Base-by-base conservation (phyloP, 1,140 invertebrate species). In the Ceratosolen fusciceps region DNA sequence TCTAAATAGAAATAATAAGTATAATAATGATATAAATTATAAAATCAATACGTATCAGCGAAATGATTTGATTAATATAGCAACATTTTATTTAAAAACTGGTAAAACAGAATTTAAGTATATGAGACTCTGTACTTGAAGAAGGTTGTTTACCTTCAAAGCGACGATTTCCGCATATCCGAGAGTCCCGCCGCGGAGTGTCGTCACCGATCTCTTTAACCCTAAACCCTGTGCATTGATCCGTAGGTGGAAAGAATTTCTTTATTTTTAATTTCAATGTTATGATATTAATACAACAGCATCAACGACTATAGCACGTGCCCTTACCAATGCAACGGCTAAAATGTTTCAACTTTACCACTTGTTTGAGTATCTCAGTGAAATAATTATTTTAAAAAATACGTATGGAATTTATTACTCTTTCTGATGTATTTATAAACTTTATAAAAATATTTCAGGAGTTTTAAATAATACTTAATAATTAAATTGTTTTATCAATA, bases 101-200 rank as follows among this genome's bases (percentile, higher is more conserved):
- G 58, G 8, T 0, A 2, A 58, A 60, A 37, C 37, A 21, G n/a
- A 67, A 67, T n/a, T 2, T 34, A 65, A 21, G 3, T 37, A 60
- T 2, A 26, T 5, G 8, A 71, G 34, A 31, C 34, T 14, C 26
- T 52, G 54, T 58, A 72, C 52, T 65, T 79, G 16, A 37, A 9
- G 56, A 77, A 80, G 68, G 86, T 83, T 85, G 84, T 86, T 90
- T 92, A 98, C 96, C 96, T 98, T 98, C 83, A 98, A 95, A 88
- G 96, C 96, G 91, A 98, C 96, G 91, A 98, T 97, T 93, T 98
- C 96, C 82, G 96, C 96, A 91, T 96, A 96, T 87, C 96, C 96
- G 87, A 96, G 92, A 81, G 95, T 95, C 84, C 95, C 95, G 86
- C 95, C 95, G 87, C 95, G 92, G 84, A 96, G 92, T 83, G 95